Conservation (phyloP, 2,888 invertebrate genomes). For the Thereva unica region DNA sequence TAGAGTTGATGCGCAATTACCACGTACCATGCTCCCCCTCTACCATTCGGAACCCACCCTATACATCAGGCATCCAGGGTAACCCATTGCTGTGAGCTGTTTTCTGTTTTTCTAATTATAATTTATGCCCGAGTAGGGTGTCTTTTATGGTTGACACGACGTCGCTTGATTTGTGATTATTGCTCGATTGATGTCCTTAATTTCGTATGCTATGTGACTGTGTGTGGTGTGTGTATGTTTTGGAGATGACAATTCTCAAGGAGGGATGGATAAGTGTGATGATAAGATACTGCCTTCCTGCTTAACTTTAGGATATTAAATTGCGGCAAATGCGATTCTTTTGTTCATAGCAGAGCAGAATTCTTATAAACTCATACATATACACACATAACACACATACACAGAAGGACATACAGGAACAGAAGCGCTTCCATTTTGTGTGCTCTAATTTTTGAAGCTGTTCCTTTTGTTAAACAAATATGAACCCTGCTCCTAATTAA, state of each 20-base stretch:
- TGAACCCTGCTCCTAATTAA: too few relatives aligned
- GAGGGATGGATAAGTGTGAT: background rate
- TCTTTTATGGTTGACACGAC: conserved; percentile 42
- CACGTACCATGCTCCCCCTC: background rate
- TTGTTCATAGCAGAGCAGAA: too few relatives aligned
- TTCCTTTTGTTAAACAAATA: too few relatives aligned
- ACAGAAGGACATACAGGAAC: too few relatives aligned
- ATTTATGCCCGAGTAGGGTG: conserved; percentile 42
- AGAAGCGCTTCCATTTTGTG: too few relatives aligned
- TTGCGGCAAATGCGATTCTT: too few relatives aligned
- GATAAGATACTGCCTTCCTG: too few relatives aligned
- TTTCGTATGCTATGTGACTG: conserved; percentile 35
- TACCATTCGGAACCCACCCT: background rate
- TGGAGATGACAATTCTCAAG: background rate
- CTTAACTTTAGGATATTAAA: too few relatives aligned
- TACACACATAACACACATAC: too few relatives aligned
- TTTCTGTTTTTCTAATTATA: conserved; percentile 42
- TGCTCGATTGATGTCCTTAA: conserved; percentile 43
- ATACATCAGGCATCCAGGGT: background rate
- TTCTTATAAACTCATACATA: too few relatives aligned
- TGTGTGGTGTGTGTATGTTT: conserved; percentile 1
- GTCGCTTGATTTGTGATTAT: conserved; percentile 44
- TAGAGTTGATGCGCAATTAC: conserved; percentile 19
- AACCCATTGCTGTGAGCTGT: conserved; percentile 9
- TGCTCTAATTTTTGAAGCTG: too few relatives aligned